Conservation (phyloP, 1,140 invertebrate species). For the Trichonephila clavipes region DNA sequence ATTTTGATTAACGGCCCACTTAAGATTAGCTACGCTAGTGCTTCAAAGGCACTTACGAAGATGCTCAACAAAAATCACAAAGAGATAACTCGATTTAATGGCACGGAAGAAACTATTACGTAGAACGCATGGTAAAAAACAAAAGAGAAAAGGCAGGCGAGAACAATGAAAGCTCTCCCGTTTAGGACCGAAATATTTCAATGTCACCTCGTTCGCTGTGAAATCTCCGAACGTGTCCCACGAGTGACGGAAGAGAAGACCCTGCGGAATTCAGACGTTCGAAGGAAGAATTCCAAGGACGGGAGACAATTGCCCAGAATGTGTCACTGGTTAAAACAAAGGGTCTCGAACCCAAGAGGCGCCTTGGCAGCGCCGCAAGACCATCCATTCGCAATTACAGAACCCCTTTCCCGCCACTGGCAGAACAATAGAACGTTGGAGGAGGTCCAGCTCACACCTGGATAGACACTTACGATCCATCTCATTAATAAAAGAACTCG, state of each 20-base stretch:
- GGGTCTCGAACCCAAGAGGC: background rate
- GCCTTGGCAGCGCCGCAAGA: background rate
- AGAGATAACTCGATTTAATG: too few species aligned
- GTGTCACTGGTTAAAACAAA: background rate
- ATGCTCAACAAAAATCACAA: too few species aligned
- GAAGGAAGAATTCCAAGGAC: background rate
- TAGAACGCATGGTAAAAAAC: too few species aligned
- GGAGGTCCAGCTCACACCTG: conserved; percentile 13
- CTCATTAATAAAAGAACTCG: background rate
- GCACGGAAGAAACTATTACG: too few species aligned
- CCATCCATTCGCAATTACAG: background rate
- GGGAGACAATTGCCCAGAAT: background rate
- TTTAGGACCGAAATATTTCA: too few species aligned
- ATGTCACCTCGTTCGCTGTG: background rate
- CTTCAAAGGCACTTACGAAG: too few species aligned
- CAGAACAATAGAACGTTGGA: background rate
- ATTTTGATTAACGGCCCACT: too few species aligned
- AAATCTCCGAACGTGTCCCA: background rate
- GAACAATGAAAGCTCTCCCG: too few species aligned
- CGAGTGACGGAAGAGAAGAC: background rate
- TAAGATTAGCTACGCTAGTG: too few species aligned
- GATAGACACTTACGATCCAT: background rate
- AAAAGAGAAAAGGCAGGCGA: too few species aligned
- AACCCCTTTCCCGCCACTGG: background rate
- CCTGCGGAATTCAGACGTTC: background rate